Conservation (phyloP, 2,797 vertebrate genomes). For the Aldrovandia affinis region DNA sequence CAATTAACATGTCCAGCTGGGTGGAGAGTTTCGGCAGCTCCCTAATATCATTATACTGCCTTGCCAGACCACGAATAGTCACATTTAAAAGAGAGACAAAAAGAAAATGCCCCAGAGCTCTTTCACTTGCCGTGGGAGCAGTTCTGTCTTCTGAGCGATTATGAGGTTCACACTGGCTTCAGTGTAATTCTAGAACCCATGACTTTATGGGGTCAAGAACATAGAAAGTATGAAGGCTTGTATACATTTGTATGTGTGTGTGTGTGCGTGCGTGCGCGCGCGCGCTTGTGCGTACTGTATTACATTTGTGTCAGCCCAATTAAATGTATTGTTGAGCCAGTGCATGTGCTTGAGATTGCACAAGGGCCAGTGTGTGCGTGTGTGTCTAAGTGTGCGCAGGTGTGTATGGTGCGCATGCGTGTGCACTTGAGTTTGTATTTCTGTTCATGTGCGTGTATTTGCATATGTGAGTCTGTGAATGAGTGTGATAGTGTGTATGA, state of each 20-base stretch:
- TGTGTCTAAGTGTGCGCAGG: too few relatives aligned
- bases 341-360: too few relatives aligned
- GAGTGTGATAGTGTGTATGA: too few relatives aligned
- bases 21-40: slow-evolving; percentile 89
- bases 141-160: slow-evolving; percentile 77
- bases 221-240: too few relatives aligned
- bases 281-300: too few relatives aligned
- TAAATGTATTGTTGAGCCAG: too few relatives aligned
- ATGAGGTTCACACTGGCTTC: slow-evolving; percentile 77
- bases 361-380: too few relatives aligned
- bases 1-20: slow-evolving; percentile 98
- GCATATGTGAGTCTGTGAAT: not conserved
- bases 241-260: not conserved
- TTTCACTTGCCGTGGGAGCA: slow-evolving; percentile 70
- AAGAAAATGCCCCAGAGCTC: slow-evolving; percentile 72
- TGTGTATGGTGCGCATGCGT: too few relatives aligned
- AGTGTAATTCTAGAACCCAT: slow-evolving; percentile 75
- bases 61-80: slow-evolving; percentile 81
- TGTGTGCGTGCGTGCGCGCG: too few relatives aligned
- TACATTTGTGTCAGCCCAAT: too few relatives aligned
- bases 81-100: slow-evolving; percentile 74
- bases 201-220: slow-evolving; percentile 54
- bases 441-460: not conserved
- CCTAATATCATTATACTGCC: slow-evolving; percentile 88
- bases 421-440: slow-evolving; percentile 41